Evolutionary conservation across 2,797 vertebrate genomes (phyloP).

Genomic region (Podarcis lilfordi): DNA sequence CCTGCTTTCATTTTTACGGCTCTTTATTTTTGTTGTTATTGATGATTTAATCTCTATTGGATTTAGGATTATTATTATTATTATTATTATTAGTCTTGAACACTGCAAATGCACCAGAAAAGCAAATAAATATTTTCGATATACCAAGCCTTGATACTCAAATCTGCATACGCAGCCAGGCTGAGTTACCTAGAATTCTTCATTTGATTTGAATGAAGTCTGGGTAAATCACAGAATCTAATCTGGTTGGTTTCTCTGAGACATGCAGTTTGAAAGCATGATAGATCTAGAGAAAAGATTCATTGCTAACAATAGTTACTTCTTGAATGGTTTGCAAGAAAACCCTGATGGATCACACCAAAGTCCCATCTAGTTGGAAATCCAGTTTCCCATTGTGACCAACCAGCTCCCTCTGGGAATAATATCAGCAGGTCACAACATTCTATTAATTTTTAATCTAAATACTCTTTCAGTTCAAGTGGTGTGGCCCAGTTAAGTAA

Average conservation of each 20-base stretch:
- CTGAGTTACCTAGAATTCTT: neutral
- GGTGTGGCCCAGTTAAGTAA: neutral
- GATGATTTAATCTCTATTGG: neutral
- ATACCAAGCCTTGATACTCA: no score
- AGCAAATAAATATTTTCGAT: no score
- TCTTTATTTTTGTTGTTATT: neutral
- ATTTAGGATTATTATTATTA: neutral
- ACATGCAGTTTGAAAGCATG: constrained; percentile 19
- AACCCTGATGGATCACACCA: neutral
- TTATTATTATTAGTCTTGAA: neutral
- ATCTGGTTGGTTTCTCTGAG: neutral
- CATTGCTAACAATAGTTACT: constrained; percentile 4
- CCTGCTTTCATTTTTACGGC: neutral
- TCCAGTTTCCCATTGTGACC: neutral
- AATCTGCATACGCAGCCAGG: no score
- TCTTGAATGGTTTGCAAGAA: neutral
- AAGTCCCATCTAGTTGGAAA: neutral
- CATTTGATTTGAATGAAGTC: neutral
- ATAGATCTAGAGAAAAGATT: constrained; percentile 28
- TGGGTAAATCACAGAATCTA: neutral
- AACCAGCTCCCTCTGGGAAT: neutral
- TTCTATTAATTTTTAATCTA: constrained; percentile 2
- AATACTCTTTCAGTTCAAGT: neutral
- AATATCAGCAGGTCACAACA: neutral
- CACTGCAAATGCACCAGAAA: no score